Percentiles rank a stretch among this genome's conserved stretches.
phyloP scores from a whole-genome alignment of 1,140 invertebrate genomes.

The Drosophila orena region DNA sequence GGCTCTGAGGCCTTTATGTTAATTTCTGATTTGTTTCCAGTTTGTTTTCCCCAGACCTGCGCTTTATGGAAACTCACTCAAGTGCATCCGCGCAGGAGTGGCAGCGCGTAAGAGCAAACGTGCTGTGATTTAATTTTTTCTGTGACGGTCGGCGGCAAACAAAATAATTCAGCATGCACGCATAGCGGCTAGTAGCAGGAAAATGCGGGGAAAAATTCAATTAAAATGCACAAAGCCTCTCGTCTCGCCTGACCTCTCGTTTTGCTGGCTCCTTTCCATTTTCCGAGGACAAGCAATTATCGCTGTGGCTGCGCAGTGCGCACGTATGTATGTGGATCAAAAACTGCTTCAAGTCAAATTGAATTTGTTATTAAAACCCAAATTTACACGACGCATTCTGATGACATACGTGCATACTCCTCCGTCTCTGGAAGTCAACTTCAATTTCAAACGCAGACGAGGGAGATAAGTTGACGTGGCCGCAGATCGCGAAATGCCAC shows the following conservation, averaged over 20 bases:
- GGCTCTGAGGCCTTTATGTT: slow-evolving; percentile 69
- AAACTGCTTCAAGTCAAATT: slow-evolving; percentile 72
- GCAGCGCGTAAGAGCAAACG: slow-evolving; percentile 34
- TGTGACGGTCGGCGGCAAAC: slow-evolving; percentile 33
- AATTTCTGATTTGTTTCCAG: slow-evolving; percentile 61
- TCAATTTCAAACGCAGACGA: slow-evolving; percentile 35
- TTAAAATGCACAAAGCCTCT: slow-evolving; percentile 77
- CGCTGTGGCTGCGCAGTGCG: slow-evolving; percentile 1
- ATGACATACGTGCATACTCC: background rate
- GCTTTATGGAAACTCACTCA: slow-evolving; percentile 76
- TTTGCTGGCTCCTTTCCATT: background rate
- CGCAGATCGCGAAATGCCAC: slow-evolving; percentile 41
- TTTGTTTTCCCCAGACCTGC: slow-evolving; percentile 44
- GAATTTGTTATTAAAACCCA: slow-evolving; percentile 76
- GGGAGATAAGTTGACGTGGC: slow-evolving; percentile 21
- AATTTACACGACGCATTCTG: slow-evolving; percentile 59
- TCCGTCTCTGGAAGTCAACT: slow-evolving; percentile 7
- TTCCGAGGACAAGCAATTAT: slow-evolving; percentile 52
- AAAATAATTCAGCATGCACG: slow-evolving; percentile 2
- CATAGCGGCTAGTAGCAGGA: background rate
- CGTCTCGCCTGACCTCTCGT: slow-evolving; percentile 53
- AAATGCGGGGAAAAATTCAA: slow-evolving; percentile 61
- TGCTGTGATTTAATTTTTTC: slow-evolving; percentile 77
- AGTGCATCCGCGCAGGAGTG: slow-evolving; percentile 49
- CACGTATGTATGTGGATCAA: slow-evolving; percentile 71